phyloP scores from a whole-genome alignment of 2,888 invertebrate genomes.

The Ligdia adustata region DNA sequence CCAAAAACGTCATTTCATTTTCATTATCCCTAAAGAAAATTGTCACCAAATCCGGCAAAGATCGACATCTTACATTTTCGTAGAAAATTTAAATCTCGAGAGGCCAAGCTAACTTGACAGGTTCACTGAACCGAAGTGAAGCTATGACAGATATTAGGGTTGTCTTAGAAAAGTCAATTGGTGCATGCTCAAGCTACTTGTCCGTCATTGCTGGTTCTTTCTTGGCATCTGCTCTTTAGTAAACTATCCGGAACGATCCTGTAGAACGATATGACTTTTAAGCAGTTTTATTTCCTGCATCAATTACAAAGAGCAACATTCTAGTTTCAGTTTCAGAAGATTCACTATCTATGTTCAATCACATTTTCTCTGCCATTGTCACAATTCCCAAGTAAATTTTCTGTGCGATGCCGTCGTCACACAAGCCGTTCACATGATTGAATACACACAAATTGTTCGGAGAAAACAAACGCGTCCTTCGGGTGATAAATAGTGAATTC shows the following conservation, averaged over 20 bases:
- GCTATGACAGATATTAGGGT: slow-evolving; percentile 22
- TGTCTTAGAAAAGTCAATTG: slow-evolving; percentile 14
- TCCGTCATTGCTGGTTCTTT: slow-evolving; percentile 6
- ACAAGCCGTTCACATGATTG: slow-evolving; percentile 26
- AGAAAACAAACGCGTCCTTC: slow-evolving; percentile 31
- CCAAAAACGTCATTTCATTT: slow-evolving; percentile 25
- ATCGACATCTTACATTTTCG: slow-evolving; percentile 36
- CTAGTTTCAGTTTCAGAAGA: too few relatives aligned
- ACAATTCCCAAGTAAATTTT: slow-evolving; percentile 16
- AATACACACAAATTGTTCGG: slow-evolving; percentile 30
- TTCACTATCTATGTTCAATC: neutral
- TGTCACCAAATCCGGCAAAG: slow-evolving; percentile 33
- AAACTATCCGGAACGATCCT: too few relatives aligned
- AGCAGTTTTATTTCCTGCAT: too few relatives aligned
- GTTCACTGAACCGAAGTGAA: slow-evolving; percentile 27
- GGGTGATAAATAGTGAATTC: slow-evolving; percentile 47
- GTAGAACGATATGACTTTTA: too few relatives aligned
- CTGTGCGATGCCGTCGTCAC: slow-evolving; percentile 18
- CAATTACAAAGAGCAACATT: too few relatives aligned
- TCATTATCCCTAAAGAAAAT: slow-evolving; percentile 27
- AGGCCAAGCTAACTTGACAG: slow-evolving; percentile 25
- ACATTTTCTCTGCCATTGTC: slow-evolving; percentile 4
- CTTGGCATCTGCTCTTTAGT: slow-evolving; percentile 1
- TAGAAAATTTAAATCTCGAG: slow-evolving; percentile 34
- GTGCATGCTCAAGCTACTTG: slow-evolving; percentile 11